Percentiles rank a stretch among this genome's conserved stretches.
These are phyloP conservation scores for Aromia moschata DNA, from an alignment of 2,888 invertebrate species.

Conservation along the genomic window DNA sequence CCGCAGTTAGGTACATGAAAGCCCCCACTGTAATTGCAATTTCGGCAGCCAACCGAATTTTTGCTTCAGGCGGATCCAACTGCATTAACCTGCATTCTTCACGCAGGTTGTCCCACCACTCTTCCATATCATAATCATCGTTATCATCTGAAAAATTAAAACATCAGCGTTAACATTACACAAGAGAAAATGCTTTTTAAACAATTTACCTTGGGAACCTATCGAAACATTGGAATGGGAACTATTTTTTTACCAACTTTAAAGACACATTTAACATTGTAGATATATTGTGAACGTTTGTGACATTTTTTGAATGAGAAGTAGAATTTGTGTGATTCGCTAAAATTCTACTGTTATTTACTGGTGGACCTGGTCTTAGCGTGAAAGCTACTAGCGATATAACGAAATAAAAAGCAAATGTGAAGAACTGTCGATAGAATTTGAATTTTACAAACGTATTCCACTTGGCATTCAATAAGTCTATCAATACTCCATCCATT, in stretches of 20 bases:
- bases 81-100: constrained; percentile 78
- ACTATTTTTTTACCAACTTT: neutral
- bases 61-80: constrained; percentile 67
- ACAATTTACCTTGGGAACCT: too few species aligned
- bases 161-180: too few species aligned
- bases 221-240: neutral
- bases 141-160: too few species aligned
- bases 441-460: constrained; percentile 95
- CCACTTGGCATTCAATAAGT: constrained; percentile 97
- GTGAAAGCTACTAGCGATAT: constrained; percentile 90
- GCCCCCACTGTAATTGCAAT: constrained; percentile 83
- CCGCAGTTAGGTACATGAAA: constrained; percentile 83
- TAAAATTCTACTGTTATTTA: constrained; percentile 46
- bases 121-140: constrained; percentile 68
- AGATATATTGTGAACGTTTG: constrained; percentile 29
- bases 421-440: constrained; percentile 91
- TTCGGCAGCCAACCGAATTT: constrained; percentile 82
- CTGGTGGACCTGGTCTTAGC: constrained; percentile 83
- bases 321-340: constrained; percentile 42
- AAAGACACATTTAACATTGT: neutral
- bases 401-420: constrained; percentile 90
- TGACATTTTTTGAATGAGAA: constrained; percentile 35
- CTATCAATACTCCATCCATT: constrained; percentile 92
- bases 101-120: constrained; percentile 77
- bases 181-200: too few species aligned